Evolutionary conservation across 2,113 vertebrate genomes (phyloP).

Genomic region (Semicossyphus pulcher): DNA sequence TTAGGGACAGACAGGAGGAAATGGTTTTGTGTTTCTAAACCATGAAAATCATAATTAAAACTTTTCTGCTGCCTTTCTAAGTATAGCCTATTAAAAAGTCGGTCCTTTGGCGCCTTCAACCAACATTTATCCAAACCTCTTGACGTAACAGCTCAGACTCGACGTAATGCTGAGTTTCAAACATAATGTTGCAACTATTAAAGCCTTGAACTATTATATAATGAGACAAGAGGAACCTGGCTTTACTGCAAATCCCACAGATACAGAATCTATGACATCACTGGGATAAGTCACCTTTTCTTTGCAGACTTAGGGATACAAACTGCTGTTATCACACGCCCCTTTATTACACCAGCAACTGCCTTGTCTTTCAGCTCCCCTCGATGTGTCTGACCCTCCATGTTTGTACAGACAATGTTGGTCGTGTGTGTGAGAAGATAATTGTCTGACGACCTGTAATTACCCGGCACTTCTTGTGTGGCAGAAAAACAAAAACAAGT

Average conservation of each 20-base stretch:
- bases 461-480: conserved; percentile 6
- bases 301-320: too few relatives aligned
- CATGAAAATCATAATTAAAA: conserved; percentile 10
- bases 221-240: neutral
- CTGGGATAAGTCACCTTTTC: too few relatives aligned
- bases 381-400: neutral
- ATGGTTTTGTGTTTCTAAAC: conserved; percentile 1
- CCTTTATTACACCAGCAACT: neutral
- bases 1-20: neutral
- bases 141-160: neutral
- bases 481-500: conserved; percentile 29
- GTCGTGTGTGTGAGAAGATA: conserved; percentile 12
- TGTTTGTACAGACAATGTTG: neutral
- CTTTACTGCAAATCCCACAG: neutral
- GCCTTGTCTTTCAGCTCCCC: neutral
- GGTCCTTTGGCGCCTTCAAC: neutral
- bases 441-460: conserved; percentile 17
- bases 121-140: conserved; percentile 15
- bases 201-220: neutral
- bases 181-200: conserved; percentile 4
- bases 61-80: conserved; percentile 14
- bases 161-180: neutral
- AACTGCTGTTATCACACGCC: neutral
- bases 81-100: conserved; percentile 11
- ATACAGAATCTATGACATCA: neutral